Evolutionary conservation across 2,888 invertebrate species (phyloP), one percentile per base, ranked within the genome.

Genomic region (Amiota mariae): DNA sequence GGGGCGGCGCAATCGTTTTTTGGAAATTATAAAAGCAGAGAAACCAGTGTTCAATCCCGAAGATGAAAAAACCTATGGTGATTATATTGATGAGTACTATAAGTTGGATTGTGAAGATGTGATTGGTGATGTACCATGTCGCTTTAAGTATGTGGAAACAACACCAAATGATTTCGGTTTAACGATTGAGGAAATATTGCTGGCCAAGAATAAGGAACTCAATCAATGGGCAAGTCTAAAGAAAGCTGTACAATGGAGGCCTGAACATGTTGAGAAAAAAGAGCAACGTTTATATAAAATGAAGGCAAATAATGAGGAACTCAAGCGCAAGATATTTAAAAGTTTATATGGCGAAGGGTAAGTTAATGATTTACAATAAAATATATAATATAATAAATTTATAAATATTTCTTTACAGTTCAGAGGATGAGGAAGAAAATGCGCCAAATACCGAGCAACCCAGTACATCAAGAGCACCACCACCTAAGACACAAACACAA

Each of bases 171-270:
- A 95, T 90, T 99, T 95, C 90, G 99, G 99, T 0, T 91, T 99
- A 36, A 93, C 94, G 8, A 91, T 95, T 64, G 97, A 97, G 85
- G 99, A 99, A 96, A 97, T 99, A 85, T 91, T 99, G 73, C 90
- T 93, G 81, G 97, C 98, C 0, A 95, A 97, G 86, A 99, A 99
- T 88, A 94, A 93, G 80, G 98, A 99, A 89, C 91, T 99, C 10
- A 99, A 99, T 84, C 93, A 94, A 82, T 99, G 99, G 99, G 97
- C 95, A 80, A 96, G 98, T 0, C 90, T 98, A 6, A 98, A 97
- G 90, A 97, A 95, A 90, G 92, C 96, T 0, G 92, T 94, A n/a
- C 94, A 94, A 85, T 93, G 94, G 82, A 92, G 95, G 48, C 93
- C 95, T 0, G 94, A 94, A 8, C 91, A 94, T 72, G 93, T 94